Evolutionary conservation across 2,797 vertebrate species (phyloP).

Genomic region (Myotis findleyi): DNA sequence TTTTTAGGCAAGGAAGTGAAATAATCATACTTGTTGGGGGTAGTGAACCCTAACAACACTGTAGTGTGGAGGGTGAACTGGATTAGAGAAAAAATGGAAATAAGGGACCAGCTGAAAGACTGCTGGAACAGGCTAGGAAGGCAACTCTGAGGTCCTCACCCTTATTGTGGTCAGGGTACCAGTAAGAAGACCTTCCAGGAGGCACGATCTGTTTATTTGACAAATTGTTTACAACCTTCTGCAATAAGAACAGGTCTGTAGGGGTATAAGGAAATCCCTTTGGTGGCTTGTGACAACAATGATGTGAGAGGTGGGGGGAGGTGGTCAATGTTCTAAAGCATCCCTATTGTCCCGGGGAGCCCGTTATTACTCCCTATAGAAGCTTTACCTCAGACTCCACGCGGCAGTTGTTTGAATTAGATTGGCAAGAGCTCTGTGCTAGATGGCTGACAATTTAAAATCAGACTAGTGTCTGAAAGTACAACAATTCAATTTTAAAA

Average conservation of each 20-base stretch:
- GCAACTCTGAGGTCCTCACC: background rate
- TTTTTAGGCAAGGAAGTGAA: slow-evolving; percentile 26
- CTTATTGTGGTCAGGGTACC: no score
- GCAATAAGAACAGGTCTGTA: background rate
- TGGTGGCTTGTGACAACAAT: background rate
- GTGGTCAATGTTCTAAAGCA: accelerated
- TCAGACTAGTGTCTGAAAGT: background rate
- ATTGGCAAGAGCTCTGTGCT: background rate
- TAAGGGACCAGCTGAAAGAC: background rate
- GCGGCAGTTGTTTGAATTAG: background rate
- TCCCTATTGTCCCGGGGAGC: background rate
- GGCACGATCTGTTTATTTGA: background rate
- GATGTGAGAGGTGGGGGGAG: background rate
- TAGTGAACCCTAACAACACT: background rate
- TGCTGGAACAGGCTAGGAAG: background rate
- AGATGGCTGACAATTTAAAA: background rate
- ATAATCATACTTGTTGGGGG: background rate
- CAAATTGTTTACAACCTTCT: background rate
- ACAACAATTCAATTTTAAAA: background rate
- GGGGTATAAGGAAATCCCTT: background rate
- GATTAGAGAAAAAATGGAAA: background rate
- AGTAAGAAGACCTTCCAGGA: background rate
- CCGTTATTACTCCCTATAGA: accelerated
- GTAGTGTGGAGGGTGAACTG: background rate
- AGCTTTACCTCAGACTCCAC: background rate